Conservation (phyloP, 2,797 vertebrate genomes). For the Callimico goeldii region DNA sequence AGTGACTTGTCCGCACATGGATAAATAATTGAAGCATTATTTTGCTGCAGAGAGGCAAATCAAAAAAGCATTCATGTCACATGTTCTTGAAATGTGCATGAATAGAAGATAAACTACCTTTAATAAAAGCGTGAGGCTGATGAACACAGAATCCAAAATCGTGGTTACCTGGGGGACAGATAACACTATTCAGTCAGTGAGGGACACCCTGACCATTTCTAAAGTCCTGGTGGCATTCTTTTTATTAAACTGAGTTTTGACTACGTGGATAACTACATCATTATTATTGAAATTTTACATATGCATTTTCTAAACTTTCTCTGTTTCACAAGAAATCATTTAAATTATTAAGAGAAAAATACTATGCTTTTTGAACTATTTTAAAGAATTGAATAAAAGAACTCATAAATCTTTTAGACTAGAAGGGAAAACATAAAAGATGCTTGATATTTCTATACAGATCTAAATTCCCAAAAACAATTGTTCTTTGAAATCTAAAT, state of each 20-base stretch:
- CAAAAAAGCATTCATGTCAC: background rate
- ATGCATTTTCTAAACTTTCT: background rate
- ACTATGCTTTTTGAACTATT: background rate
- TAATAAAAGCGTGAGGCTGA: background rate
- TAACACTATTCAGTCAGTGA: fast-evolving
- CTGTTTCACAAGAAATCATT: background rate
- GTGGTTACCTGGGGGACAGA: background rate
- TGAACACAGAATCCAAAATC: background rate
- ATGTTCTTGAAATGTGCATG: background rate
- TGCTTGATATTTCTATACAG: background rate
- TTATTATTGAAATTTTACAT: background rate
- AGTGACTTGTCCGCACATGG: background rate
- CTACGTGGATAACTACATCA: background rate
- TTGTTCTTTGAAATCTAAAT: background rate
- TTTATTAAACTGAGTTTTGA: background rate
- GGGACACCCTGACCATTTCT: background rate
- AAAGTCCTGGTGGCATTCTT: background rate
- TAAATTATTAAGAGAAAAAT: background rate
- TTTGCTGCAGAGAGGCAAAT: background rate
- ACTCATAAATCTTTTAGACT: background rate
- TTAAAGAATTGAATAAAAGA: background rate
- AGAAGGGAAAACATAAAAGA: background rate
- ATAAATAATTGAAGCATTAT: background rate
- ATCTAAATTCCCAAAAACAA: background rate
- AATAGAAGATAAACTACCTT: background rate